Evolutionary conservation across 64 coral and sea anemone genomes (phyloP), one percentile per base, ranked within the genome.

Genomic region (Cladopsammia gracilis): DNA sequence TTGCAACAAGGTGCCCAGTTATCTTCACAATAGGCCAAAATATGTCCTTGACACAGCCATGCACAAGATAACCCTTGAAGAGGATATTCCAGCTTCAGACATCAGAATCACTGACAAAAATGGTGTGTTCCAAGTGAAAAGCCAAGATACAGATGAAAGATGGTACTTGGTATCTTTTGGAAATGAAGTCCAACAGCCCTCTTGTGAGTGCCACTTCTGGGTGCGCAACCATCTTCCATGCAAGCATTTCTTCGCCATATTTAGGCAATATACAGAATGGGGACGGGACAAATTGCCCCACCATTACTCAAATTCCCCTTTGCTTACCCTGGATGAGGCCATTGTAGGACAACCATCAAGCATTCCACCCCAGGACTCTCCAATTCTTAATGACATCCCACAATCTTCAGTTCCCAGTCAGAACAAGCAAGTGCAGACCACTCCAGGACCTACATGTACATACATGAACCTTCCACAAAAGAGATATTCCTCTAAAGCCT

Each of bases 181-280:
- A 10, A 88, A 73, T 57, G 68, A 88, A 88, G 22, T 57, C 64
- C 46, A 71, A 54, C 19, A 57, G 49, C 69, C 67, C 43, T 58
- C 14, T 22, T 88, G 68, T 3, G 69, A 88, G 68, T 88, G 85
- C 68, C 64, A 73, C 15, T 75, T 46, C 72, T 75, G 72, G 72
- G 44, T 47, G 72, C 0, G 9, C 72, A 75, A 75, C 51, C 77
- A 82, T 20, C 72, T 76, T 20, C 72, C 80, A 90, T 95, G 87
- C 71, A 85, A 89, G 71, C 87, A 95, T 60, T 95, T 86, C 58
- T 95, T 86, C 69, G 93, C 88, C 19, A 85, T 90, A 67, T 95
- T 87, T 79, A 90, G 53, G 11, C 23, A 90, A 56, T 95, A 85
- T 76, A 87, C 81, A 47, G 62, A 77, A 89, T 95, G 88, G 93